A percentile compares a stretch with the other conserved stretches of the same genome.
Conservation (phyloP, 2,113 vertebrate genomes). For the Rissa tridactyla region DNA sequence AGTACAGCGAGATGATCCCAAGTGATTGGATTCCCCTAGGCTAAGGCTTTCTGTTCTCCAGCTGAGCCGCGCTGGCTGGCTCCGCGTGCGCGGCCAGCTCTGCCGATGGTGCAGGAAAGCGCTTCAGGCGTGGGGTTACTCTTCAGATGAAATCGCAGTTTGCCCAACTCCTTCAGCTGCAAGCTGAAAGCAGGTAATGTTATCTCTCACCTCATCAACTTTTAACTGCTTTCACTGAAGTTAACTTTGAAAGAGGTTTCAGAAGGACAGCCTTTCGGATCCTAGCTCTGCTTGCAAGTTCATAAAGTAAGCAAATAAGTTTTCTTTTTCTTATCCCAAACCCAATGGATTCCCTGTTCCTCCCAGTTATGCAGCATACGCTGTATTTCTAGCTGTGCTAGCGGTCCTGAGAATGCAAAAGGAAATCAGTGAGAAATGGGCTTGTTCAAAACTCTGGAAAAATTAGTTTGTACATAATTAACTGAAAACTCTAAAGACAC, state of each 20-base stretch:
- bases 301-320: neutral
- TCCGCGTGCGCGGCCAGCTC: neutral
- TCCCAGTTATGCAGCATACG: neutral
- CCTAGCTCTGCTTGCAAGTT: neutral
- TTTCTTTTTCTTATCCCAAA: neutral
- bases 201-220: conserved; percentile 18
- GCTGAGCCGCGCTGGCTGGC: neutral
- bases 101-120: neutral
- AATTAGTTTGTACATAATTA: conserved; percentile 35
- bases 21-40: neutral
- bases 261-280: neutral
- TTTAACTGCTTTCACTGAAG: neutral
- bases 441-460: neutral
- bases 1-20: neutral
- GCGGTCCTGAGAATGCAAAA: neutral
- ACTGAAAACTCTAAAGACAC: neutral
- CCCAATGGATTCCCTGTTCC: neutral
- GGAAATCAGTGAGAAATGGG: neutral
- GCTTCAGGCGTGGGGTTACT: neutral
- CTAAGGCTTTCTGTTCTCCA: neutral
- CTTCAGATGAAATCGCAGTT: conserved; percentile 17
- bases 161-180: conserved; percentile 10
- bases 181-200: neutral
- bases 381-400: neutral
- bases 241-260: neutral